Evolutionary conservation across 1,140 invertebrate genomes (phyloP).

Genomic region (Tribolium madens): DNA sequence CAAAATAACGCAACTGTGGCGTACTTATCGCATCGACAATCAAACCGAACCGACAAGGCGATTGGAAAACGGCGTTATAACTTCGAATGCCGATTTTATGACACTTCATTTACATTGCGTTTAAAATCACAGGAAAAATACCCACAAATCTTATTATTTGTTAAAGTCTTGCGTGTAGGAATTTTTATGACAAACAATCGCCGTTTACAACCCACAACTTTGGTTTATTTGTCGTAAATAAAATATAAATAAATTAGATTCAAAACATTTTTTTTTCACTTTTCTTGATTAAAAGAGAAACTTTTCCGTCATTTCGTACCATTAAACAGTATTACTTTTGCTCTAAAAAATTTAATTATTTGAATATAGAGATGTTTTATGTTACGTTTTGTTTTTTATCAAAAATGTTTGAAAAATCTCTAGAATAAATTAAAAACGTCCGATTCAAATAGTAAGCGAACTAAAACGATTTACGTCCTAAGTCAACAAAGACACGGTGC

Average conservation of each 20-base stretch:
- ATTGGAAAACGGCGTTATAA: background rate
- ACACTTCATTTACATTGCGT: background rate
- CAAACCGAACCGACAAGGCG: background rate
- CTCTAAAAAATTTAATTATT: conserved; percentile 17
- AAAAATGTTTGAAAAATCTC: background rate
- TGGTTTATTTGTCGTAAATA: conserved; percentile 12
- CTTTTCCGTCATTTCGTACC: background rate
- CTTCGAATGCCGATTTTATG: background rate
- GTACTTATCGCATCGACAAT: conserved; percentile 1
- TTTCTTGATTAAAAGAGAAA: background rate
- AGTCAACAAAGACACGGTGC: conserved; percentile 15
- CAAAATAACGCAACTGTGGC: conserved; percentile 4
- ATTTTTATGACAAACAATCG: conserved; percentile 1
- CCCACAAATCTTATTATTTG: background rate
- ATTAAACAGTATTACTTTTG: background rate
- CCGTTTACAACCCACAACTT: background rate
- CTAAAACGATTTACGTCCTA: conserved; percentile 5
- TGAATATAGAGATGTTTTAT: conserved; percentile 5
- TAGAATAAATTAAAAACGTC: conserved; percentile 1
- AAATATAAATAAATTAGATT: conserved; percentile 17
- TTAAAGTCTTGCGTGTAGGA: background rate
- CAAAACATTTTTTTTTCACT: background rate
- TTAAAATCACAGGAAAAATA: background rate
- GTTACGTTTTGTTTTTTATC: background rate
- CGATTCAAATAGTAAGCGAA: conserved; percentile 16